Percentiles rank a stretch among this genome's conserved stretches.
Conservation (phyloP, 2,888 invertebrate species). For the Agriopis marginaria region DNA sequence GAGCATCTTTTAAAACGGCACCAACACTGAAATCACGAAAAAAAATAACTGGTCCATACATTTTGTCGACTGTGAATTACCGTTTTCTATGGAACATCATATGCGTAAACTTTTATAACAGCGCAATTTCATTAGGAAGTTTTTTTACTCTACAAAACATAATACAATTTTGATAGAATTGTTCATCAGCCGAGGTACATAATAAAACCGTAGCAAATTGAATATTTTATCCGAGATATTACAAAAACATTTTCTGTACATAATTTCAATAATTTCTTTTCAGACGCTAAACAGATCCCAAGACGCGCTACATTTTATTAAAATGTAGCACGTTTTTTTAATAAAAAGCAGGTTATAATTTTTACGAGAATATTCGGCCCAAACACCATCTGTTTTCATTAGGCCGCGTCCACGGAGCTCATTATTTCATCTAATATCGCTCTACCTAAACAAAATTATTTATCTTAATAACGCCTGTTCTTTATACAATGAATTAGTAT, state of each 20-base stretch:
- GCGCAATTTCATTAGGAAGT: too few species aligned
- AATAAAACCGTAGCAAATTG: not conserved
- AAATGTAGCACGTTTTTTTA: conserved; percentile 27
- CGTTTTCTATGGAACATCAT: too few species aligned
- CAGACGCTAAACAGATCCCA: conserved; percentile 19
- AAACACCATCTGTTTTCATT: conserved; percentile 64
- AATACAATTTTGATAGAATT: too few species aligned
- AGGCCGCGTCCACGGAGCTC: conserved; percentile 56
- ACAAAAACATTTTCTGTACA: conserved; percentile 6
- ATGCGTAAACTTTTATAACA: too few species aligned
- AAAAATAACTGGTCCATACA: too few species aligned
- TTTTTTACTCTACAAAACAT: too few species aligned
- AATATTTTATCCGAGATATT: not conserved
- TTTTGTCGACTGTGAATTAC: too few species aligned
- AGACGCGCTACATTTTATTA: conserved; percentile 17
- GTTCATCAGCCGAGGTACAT: too few species aligned
- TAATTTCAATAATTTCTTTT: conserved; percentile 17
- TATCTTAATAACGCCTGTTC: conserved; percentile 54
- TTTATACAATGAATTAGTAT: conserved; percentile 44
- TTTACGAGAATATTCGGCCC: conserved; percentile 44
- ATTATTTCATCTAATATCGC: conserved; percentile 62
- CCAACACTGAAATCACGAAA: too few species aligned
- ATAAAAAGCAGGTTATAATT: conserved; percentile 43
- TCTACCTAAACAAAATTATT: conserved; percentile 57
- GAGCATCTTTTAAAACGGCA: too few species aligned